phyloP scores from a whole-genome alignment of 2,888 invertebrate species.

The Gastracanthus pulcherrimus region DNA sequence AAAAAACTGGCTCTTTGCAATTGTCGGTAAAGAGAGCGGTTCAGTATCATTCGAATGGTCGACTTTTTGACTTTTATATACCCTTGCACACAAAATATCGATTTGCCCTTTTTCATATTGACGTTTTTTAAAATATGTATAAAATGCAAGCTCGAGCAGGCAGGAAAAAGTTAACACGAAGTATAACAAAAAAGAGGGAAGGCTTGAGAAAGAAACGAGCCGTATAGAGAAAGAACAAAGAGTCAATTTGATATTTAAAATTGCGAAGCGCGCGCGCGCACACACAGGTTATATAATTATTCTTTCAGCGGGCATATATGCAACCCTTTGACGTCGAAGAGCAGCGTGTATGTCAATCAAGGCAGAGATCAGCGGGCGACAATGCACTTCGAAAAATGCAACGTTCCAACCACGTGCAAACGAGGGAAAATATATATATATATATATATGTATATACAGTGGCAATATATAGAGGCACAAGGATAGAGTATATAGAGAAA shows the following conservation, averaged over 20 bases:
- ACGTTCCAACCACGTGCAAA: conserved; percentile 41
- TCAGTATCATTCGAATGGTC: too few species aligned
- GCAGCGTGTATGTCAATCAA: conserved; percentile 36
- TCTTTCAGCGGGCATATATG: neutral
- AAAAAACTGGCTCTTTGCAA: too few species aligned
- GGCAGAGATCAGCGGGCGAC: conserved; percentile 39
- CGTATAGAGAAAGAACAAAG: neutral
- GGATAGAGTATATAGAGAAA: neutral
- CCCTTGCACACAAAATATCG: too few species aligned
- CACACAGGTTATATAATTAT: neutral
- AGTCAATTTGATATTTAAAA: conserved; percentile 10
- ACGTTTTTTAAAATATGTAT: neutral
- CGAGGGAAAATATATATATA: conserved; percentile 28
- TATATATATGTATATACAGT: neutral
- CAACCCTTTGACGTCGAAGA: conserved; percentile 40
- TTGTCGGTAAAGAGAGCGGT: too few species aligned
- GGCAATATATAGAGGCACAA: conserved; percentile 7
- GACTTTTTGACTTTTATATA: too few species aligned
- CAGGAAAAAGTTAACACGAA: neutral
- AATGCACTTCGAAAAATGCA: conserved; percentile 32
- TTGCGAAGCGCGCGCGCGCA: conserved; percentile 43
- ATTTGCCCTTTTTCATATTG: neutral
- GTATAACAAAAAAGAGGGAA: neutral
- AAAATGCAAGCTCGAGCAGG: neutral
- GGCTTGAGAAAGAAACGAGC: neutral